These are phyloP conservation scores for Craniophora ligustri DNA, from an alignment of 2,888 invertebrate species.

Conservation along the genomic window DNA sequence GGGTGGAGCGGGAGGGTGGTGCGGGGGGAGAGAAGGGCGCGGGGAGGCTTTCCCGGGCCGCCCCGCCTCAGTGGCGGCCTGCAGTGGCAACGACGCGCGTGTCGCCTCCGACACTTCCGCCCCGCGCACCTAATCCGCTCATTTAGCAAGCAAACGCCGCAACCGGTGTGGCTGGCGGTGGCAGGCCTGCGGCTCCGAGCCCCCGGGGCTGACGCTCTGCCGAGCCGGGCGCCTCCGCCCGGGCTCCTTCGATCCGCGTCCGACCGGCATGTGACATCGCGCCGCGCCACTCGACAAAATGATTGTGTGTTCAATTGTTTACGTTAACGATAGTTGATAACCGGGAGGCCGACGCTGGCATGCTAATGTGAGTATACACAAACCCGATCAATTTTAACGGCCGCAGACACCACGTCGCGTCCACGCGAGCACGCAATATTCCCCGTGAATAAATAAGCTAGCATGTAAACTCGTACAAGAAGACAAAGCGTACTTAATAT, in stretches of 20 bases:
- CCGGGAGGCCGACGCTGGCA: slow-evolving; percentile 84
- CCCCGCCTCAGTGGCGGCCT: slow-evolving; percentile 88
- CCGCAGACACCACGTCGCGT: slow-evolving; percentile 47
- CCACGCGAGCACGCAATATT: slow-evolving; percentile 47
- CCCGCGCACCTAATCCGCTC: slow-evolving; percentile 84
- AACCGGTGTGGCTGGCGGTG: slow-evolving; percentile 80
- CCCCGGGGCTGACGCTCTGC: slow-evolving; percentile 81
- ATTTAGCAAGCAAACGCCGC: slow-evolving; percentile 85
- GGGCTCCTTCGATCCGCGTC: slow-evolving; percentile 73
- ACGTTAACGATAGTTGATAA: slow-evolving; percentile 86
- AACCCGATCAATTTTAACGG: slow-evolving; percentile 49
- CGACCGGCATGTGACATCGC: slow-evolving; percentile 78
- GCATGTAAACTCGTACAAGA: slow-evolving; percentile 52
- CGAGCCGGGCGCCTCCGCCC: slow-evolving; percentile 75
- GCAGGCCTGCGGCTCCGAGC: slow-evolving; percentile 75
- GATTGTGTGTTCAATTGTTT: slow-evolving; percentile 83
- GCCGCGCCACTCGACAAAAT: slow-evolving; percentile 74
- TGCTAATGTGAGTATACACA: slow-evolving; percentile 86
- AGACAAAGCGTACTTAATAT: slow-evolving; percentile 55
- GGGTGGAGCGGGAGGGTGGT: slow-evolving; percentile 59
- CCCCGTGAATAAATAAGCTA: slow-evolving; percentile 58
- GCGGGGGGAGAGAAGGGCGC: slow-evolving; percentile 65
- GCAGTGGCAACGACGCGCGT: slow-evolving; percentile 87
- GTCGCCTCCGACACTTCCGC: slow-evolving; percentile 86
- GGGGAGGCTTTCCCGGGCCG: slow-evolving; percentile 82